phyloP scores from a whole-genome alignment of 2,888 invertebrate species.

The Sphaerophoria taeniata region DNA sequence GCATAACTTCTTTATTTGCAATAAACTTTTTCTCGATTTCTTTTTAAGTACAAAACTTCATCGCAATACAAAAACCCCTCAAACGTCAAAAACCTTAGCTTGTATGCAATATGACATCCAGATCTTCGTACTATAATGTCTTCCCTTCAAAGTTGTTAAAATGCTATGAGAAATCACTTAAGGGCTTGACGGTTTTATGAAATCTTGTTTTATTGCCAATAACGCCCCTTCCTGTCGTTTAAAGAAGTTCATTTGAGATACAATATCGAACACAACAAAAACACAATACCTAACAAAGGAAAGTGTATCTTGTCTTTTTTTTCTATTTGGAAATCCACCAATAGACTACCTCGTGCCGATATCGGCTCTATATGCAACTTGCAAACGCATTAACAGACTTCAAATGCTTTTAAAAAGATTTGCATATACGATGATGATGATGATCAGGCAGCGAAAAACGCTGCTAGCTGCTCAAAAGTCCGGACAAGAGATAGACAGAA shows the following conservation, averaged over 20 bases:
- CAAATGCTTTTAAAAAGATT: slow-evolving; percentile 54
- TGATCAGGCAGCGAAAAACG: slow-evolving; percentile 14
- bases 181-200: background rate
- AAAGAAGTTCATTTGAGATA: slow-evolving; percentile 16
- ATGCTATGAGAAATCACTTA: background rate
- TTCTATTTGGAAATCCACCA: slow-evolving; percentile 38
- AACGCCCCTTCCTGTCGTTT: background rate
- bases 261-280: background rate
- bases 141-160: too few species aligned
- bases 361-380: slow-evolving; percentile 25
- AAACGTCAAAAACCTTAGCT: too few species aligned
- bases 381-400: slow-evolving; percentile 55
- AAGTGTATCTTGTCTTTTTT: slow-evolving; percentile 16
- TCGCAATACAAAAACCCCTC: too few species aligned
- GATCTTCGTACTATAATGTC: too few species aligned
- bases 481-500: slow-evolving; percentile 32
- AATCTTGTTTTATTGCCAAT: background rate
- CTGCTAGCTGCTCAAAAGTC: background rate
- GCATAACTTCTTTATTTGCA: too few species aligned
- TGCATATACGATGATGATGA: slow-evolving; percentile 64
- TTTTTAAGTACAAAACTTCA: too few species aligned
- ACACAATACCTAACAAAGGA: slow-evolving; percentile 38
- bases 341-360: slow-evolving; percentile 60
- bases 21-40: too few species aligned
- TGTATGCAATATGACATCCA: too few species aligned